Evolutionary conservation across 2,113 vertebrate genomes (phyloP), one percentile per base, ranked within the genome.

Genomic region (Rissa tridactyla): DNA sequence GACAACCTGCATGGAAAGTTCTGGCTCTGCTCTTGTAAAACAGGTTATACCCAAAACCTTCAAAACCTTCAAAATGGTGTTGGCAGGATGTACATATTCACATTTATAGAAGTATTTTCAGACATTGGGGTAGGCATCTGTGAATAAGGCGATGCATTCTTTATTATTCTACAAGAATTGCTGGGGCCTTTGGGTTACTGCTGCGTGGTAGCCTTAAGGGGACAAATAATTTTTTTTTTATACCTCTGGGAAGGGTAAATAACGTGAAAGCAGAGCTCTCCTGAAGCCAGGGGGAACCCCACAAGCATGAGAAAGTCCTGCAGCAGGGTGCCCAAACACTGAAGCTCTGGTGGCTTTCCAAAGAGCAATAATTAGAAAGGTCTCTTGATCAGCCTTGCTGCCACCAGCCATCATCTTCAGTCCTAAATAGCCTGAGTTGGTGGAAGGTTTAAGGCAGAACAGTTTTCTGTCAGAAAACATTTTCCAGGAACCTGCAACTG

Each of bases 211-310:
- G 78, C 70, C 83, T 42, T 61, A 66, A 14, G 40, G 55, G 36
- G 30, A 87, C 44, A 72, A 95, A 77, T 29, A 7, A 44, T 85
- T 83, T 52, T 46, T 84, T 88, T 78, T 92, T 72, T 62, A 54
- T 62, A 69, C 34, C n/a, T 83, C 58, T 76, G 55, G 81, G 58
- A 86, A 91, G 36, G 65, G 55, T 94, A 87, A 87, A 73, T 73
- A 91, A 94, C 62, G 76, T 52, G 49, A 91, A 89, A 95, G 64
- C 69, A 90, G 49, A 88, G 30, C 49, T 83, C n/a, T 88, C n/a
- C 62, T 66, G 44, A 8, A 73, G 71, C 29, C 20, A 36, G n/a
- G 9, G 76, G 61, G 61, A 91, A 69, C 36, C 49, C 75, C 40
- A 81, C 3, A 12, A 85, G 73, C 58, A 71, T 0, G 1, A 82